A percentile compares a stretch with the other conserved stretches of the same genome.
Evolutionary conservation across 2,888 invertebrate species (phyloP).

Genomic region (Himalopsyche tibetana): DNA sequence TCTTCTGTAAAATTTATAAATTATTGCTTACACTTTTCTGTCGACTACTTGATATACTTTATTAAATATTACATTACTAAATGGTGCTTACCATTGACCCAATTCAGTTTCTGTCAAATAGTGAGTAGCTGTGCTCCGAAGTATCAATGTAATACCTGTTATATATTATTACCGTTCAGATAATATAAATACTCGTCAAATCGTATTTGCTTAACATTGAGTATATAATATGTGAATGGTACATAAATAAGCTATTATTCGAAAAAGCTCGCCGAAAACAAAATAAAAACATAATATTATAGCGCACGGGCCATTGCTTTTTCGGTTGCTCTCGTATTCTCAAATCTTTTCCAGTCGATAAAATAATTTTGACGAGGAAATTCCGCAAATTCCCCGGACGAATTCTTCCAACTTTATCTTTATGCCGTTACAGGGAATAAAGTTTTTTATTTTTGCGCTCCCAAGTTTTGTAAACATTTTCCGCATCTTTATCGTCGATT

Average conservation of each 20-base stretch:
- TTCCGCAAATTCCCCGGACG: background rate
- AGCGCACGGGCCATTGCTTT: background rate
- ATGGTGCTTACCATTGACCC: too few relatives aligned
- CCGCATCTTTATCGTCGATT: background rate
- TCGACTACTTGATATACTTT: too few relatives aligned
- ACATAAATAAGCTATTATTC: slow-evolving; percentile 20
- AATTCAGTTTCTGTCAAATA: too few relatives aligned
- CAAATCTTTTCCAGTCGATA: slow-evolving; percentile 23
- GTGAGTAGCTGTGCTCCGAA: too few relatives aligned
- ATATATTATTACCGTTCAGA: too few relatives aligned
- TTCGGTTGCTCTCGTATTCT: slow-evolving; percentile 9
- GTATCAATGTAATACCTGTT: too few relatives aligned
- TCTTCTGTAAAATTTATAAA: too few relatives aligned
- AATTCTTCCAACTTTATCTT: slow-evolving; percentile 14
- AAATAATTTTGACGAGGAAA: slow-evolving; percentile 5
- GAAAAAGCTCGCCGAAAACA: background rate
- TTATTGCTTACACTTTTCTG: too few relatives aligned
- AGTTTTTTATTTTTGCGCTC: background rate
- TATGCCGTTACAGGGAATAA: background rate
- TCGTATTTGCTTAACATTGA: background rate
- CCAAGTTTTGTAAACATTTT: slow-evolving; percentile 15
- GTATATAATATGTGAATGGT: background rate
- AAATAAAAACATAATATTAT: background rate
- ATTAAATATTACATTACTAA: too few relatives aligned
- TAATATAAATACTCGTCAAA: too few relatives aligned